Evolutionary conservation across 2,797 vertebrate genomes (phyloP), one percentile per base, ranked within the genome.

Genomic region (Acrossocheilus wenchowensis): DNA sequence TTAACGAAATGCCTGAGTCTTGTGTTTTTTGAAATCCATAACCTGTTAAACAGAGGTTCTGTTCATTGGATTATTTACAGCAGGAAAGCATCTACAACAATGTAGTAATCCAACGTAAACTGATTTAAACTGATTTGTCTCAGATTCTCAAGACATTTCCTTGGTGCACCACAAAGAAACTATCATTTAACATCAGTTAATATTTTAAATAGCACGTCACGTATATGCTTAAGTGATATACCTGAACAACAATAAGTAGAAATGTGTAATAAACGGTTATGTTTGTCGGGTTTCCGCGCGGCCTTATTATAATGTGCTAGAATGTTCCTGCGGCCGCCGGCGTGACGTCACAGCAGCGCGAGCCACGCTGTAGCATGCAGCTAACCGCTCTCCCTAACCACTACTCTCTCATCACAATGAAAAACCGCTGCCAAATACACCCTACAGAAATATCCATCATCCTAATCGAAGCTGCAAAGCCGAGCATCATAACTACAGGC

Each of bases 251-350:
- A 34, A 8, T 3, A 34, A 34, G 14, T 19, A 1, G 0, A 34
- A 75, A 75, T 6, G 15, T 52, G 10, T 19, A 23, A 52, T 36
- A 12, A 6, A 1, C 11, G 14, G 9, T 52, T 2, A 2, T 34
- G 17, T 12, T 6, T 7, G 30, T 36, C 19, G 6, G 9, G 41
- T 52, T 68, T 21, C 6, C 57, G 57, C n/a, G 48, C 48, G 62
- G 62, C 34, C 23, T 11, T 26, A 34, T 66, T 66, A 66, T 6
- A 74, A 90, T 91, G 6, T 93, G 89, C 94, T 94, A 93, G 95
- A 95, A 95, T 94, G 92, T 95, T 96, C 95, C 75, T 90, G 82
- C 84, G 71, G 82, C 87, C 89, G 52, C 84, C 79, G 84, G 88
- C 64, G 48, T 87, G 84, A n/a, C 92, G 92, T 89, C 93, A 94